phyloP scores from a whole-genome alignment of 2,113 vertebrate genomes.

The Echinops telfairi region DNA sequence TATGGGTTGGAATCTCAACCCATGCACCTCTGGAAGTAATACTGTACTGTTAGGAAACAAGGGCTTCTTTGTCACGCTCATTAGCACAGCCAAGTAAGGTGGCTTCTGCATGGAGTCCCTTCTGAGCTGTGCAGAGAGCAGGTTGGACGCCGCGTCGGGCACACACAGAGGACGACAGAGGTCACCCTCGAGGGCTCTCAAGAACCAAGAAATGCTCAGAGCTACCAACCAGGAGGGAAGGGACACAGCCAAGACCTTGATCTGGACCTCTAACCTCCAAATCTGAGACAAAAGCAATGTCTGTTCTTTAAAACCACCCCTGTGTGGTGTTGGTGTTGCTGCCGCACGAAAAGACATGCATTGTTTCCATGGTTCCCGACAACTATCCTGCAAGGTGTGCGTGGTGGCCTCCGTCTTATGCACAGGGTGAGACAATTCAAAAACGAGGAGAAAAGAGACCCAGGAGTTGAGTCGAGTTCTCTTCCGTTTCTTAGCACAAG shows the following conservation, averaged over 20 bases:
- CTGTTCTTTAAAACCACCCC: neutral
- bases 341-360: neutral
- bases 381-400: neutral
- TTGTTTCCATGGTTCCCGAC: neutral
- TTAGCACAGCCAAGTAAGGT: neutral
- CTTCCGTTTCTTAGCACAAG: constrained; percentile 1
- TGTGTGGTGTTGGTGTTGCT: neutral
- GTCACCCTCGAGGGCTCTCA: neutral
- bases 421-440: neutral
- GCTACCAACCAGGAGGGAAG: neutral
- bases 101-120: neutral
- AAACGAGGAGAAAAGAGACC: neutral
- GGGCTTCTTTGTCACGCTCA: neutral
- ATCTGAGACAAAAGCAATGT: neutral
- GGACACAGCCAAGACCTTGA: neutral
- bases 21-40: neutral
- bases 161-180: neutral
- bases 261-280: neutral
- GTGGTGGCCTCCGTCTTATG: neutral
- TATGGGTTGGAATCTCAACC: neutral
- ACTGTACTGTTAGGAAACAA: neutral
- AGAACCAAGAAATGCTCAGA: neutral
- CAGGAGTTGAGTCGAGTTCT: neutral
- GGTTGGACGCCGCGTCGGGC: neutral
- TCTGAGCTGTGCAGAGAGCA: neutral